Base-by-base conservation (phyloP, 2,113 vertebrate genomes). In the Parotia lawesii region DNA sequence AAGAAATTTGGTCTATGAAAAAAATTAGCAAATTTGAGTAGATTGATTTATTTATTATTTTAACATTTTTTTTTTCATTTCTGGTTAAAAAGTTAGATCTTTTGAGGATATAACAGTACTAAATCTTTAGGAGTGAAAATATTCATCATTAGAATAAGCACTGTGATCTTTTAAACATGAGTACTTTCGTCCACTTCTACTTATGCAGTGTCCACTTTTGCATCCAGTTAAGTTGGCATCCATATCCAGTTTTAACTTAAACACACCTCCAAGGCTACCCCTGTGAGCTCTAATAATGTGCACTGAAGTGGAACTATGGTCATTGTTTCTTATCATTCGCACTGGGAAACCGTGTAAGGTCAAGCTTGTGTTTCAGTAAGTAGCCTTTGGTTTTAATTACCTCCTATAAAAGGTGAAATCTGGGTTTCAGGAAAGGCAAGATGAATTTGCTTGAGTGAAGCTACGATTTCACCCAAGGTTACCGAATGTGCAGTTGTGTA, bases 381-480 rank as follows among this genome's bases (percentile, higher is more conserved):
- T 15, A 89, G 73, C 60, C 31, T 87, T 93, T 87, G 76, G 75
- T 91, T 94, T 87, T 91, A 94, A 93, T 92, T 78, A 90, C 22
- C 56, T 85, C 60, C 54, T 29, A 9, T 4, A 67, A 86, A 86
- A 74, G 75, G 84, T 62, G 72, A 84, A 80, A 73, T 62, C 60
- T 57, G 47, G 6, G 40, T 75, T 85, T 84, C 53, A 73, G 45
- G 24, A 71, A 87, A 94, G 53, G 66, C 70, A 65, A 33, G 27
- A 33, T 28, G 74, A 85, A 87, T 90, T 73, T 82, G 60, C 24
- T 57, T 66, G 42, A 62, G 58, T 13, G 54, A 60, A 82, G 62
- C 28, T 28, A 19, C 0, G 0, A 33, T 67, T 71, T 69, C 60
- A 87, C 40, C 56, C 53, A 22, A 81, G 87, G 84, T 86, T 80